Base-by-base conservation (phyloP, 2,113 vertebrate genomes). In the Vireo altiloquus region DNA sequence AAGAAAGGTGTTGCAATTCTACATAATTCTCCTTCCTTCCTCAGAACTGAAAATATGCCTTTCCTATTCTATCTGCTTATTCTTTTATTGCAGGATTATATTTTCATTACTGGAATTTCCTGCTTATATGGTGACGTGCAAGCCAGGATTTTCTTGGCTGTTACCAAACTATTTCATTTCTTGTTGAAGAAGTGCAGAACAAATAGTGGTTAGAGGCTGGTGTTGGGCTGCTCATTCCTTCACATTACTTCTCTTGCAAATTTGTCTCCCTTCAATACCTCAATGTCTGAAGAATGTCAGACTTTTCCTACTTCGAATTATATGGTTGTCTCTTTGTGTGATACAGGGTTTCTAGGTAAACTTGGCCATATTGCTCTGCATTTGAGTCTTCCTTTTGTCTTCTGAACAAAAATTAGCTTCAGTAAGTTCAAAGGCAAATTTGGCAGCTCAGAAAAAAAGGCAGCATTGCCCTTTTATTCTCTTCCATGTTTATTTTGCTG, bases 21-120 rank as follows among this genome's bases (percentile, higher is more conserved):
- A 19, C 59, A 16, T 39, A 40, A 61, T 86, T 76, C 15, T 82
- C 60, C 40, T 82, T 94, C 70, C 70, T 94, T 92, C 69, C 61
- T 97, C 23, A 24, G 49, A 75, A 49, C 6, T 60, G 60, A 65
- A 89, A 76, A 61, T 42, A 52, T 30, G 10, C 21, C 64, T 76
- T 52, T 87, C 15, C 71, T 39, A 15, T 89, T 94, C 83, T 81
- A 17, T 59, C 28, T 44, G 2, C 8, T 18, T 47, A 6, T 31
- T 35, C 68, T 87, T 87, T 87, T 71, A 92, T 88, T 80, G 59
- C 24, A 64, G 57, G 47, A 87, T 94, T 92, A 56, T 91, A 47
- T 92, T 94, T 96, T 91, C 61, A 33, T 85, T 82, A 56, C 56
- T 71, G 77, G 89, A 91, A 94, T 92, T 94, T 95, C 83, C 89